Percentiles rank a stretch among this genome's conserved stretches.
Conservation (phyloP, 2,113 vertebrate genomes). For the Natator depressus region DNA sequence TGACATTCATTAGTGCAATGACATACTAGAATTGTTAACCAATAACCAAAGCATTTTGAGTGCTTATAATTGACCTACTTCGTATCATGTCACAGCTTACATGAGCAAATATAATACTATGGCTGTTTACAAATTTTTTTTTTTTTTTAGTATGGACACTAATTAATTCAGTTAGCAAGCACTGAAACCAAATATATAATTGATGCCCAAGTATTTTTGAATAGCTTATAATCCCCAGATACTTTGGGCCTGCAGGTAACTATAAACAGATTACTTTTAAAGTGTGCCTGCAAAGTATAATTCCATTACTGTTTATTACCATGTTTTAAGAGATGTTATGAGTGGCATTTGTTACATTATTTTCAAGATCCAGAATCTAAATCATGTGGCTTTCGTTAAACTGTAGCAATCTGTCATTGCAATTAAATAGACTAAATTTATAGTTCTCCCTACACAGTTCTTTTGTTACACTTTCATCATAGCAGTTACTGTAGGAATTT, state of each 20-base stretch:
- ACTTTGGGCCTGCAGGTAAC: background rate
- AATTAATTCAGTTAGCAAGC: background rate
- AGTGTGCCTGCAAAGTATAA: background rate
- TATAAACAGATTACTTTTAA: background rate
- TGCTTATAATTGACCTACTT: background rate
- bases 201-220: background rate
- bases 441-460: background rate
- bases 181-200: background rate
- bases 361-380: background rate
- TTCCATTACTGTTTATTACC: background rate
- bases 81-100: background rate
- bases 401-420: background rate
- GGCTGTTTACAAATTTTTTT: background rate
- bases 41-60: background rate
- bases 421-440: background rate
- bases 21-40: background rate
- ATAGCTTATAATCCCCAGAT: background rate
- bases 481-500: background rate
- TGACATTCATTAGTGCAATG: background rate
- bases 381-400: background rate
- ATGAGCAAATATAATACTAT: background rate
- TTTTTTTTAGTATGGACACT: background rate
- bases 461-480: background rate
- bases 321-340: background rate
- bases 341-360: background rate